These are phyloP conservation scores for Datnioides undecimradiatus DNA, from an alignment of 2,113 vertebrate genomes.

Conservation along the genomic window DNA sequence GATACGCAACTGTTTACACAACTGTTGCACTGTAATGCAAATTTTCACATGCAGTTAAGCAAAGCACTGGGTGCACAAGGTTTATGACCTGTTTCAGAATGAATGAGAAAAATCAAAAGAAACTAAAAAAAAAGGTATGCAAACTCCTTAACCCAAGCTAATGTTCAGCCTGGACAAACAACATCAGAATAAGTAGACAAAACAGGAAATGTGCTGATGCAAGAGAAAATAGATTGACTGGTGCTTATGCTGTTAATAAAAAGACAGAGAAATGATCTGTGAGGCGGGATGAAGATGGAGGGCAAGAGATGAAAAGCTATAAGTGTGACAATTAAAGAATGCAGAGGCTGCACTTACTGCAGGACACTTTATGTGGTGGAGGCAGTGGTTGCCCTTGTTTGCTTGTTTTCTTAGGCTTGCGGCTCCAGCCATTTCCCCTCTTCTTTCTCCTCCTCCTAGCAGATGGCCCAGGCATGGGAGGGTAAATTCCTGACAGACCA, in stretches of 20 bases:
- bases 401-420: slow-evolving; percentile 66
- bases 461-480: slow-evolving; percentile 75
- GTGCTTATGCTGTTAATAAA: neutral
- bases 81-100: no score
- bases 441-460: slow-evolving; percentile 78
- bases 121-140: neutral
- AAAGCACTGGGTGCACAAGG: neutral
- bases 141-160: slow-evolving; percentile 20
- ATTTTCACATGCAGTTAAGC: neutral
- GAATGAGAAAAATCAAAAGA: neutral
- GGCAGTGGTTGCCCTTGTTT: slow-evolving; percentile 40
- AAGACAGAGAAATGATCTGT: neutral
- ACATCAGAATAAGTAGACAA: slow-evolving; percentile 40
- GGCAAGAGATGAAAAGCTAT: slow-evolving; percentile 5
- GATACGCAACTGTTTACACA: neutral
- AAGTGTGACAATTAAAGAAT: neutral
- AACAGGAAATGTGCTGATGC: slow-evolving; percentile 19
- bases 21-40: neutral
- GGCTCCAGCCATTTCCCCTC: slow-evolving; percentile 78
- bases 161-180: slow-evolving; percentile 19
- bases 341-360: slow-evolving; percentile 85
- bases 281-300: neutral
- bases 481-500: slow-evolving; percentile 79
- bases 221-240: neutral
- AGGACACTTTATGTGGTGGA: slow-evolving; percentile 85